Evolutionary conservation across 2,113 vertebrate genomes (phyloP), one percentile per base, ranked within the genome.

Genomic region (Pleuronectes platessa): DNA sequence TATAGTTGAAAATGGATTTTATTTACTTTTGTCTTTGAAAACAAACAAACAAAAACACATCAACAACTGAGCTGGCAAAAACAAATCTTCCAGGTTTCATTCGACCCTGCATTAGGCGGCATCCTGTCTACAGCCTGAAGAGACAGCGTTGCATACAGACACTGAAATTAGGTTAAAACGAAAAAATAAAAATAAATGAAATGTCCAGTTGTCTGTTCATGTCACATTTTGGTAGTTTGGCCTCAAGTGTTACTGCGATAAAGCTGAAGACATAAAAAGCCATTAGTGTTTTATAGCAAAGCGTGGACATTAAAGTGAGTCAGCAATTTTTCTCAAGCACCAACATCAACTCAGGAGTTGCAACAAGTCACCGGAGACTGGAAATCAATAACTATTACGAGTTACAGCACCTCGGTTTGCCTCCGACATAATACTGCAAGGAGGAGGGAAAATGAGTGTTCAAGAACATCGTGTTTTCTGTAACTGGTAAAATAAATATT

Each of bases 11-110:
- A 88, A 78, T 78, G 7, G 6, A 67, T 85, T 91, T 94, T 92
- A 92, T 94, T 93, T 78, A 86, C 54, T 90, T 90, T 91, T 91
- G 62, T 81, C 79, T 87, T 86, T 66, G 67, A 94, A 90, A 91
- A 90, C 31, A 84, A 68, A 85, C 37, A 77, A 61, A 85, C 45
- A 77, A 61, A 67, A 68, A 81, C 73, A 86, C 68, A 87, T 69
- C 61, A 72, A 76, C 17, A 31, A 84, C n/a, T 63, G 62, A 90
- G 78, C 74, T 69, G 83, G 55, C 81, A 62, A 78, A 86, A 74
- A 67, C 2, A 23, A 76, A 64, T 63, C n/a, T 68, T 86, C 70
- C 74, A 84, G 64, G 84, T 83, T 84, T 83, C 75, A 78, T 69
- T 69, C 14, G 49, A 83, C 27, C 74, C 53, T 77, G 40, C 60